Conservation (phyloP, 2,888 invertebrate species). For the Adelphocoris suturalis region DNA sequence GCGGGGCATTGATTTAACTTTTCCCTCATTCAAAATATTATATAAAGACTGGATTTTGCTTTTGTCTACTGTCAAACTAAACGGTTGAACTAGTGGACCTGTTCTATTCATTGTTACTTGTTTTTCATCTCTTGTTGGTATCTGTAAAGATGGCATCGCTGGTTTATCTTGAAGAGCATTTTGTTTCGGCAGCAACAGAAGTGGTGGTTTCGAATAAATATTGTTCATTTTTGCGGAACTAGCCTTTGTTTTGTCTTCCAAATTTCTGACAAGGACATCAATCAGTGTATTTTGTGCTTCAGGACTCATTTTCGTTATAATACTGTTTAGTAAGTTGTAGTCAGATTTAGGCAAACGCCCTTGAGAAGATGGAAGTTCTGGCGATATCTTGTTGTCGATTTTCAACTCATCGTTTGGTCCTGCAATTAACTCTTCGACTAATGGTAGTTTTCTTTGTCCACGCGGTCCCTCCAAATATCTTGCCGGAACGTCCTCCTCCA, state of each 20-base stretch:
- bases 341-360: not conserved
- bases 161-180: not conserved
- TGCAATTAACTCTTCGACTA: not conserved
- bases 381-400: not conserved
- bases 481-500: not conserved
- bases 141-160: not conserved
- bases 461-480: slow-evolving; percentile 2
- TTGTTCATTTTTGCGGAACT: not conserved
- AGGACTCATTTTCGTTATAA: slow-evolving; percentile 55
- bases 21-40: slow-evolving; percentile 22
- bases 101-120: not conserved
- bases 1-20: not conserved
- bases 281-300: slow-evolving; percentile 59
- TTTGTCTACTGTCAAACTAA: slow-evolving; percentile 12
- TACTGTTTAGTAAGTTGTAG: not conserved
- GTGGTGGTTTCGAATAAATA: not conserved
- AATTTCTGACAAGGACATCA: slow-evolving; percentile 19
- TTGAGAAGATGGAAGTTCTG: not conserved
- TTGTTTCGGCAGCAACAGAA: not conserved
- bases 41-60: not conserved
- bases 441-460: not conserved
- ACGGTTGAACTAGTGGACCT: not conserved
- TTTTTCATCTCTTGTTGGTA: not conserved
- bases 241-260: not conserved
- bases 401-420: not conserved